phyloP scores from a whole-genome alignment of 2,888 invertebrate species.

The Linyphia triangularis region DNA sequence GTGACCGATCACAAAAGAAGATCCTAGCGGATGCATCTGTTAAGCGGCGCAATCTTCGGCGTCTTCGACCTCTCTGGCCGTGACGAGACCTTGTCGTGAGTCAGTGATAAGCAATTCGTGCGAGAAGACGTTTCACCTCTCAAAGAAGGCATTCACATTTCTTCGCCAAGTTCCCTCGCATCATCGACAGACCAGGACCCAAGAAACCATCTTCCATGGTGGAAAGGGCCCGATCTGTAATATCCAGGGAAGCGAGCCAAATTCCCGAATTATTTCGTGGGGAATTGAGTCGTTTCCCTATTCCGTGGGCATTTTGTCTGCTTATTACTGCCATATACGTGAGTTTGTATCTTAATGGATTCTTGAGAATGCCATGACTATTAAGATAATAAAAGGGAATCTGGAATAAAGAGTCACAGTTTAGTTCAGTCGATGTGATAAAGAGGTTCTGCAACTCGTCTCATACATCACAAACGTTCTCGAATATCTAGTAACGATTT shows the following conservation, averaged over 20 bases:
- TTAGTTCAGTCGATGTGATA: no score
- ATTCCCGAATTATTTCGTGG: background rate
- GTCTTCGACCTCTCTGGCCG: background rate
- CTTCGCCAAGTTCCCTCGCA: background rate
- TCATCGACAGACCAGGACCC: background rate
- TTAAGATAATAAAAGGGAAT: no score
- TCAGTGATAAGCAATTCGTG: background rate
- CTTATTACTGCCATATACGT: no score
- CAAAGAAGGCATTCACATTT: background rate
- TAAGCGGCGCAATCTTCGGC: background rate
- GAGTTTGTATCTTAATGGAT: no score
- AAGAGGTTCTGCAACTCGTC: no score
- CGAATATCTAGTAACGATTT: no score
- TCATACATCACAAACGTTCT: no score
- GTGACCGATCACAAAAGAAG: background rate
- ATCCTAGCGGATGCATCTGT: background rate
- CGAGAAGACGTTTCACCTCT: background rate
- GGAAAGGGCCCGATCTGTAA: background rate
- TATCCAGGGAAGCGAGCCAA: background rate
- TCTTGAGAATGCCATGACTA: no score
- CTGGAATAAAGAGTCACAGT: no score
- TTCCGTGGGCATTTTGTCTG: background rate
- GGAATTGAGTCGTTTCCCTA: background rate
- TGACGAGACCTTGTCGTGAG: constrained; percentile 34
- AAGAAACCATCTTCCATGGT: background rate